Evolutionary conservation across 2,888 invertebrate genomes (phyloP), one percentile per base, ranked within the genome.

Genomic region (Orthosia gracilis): DNA sequence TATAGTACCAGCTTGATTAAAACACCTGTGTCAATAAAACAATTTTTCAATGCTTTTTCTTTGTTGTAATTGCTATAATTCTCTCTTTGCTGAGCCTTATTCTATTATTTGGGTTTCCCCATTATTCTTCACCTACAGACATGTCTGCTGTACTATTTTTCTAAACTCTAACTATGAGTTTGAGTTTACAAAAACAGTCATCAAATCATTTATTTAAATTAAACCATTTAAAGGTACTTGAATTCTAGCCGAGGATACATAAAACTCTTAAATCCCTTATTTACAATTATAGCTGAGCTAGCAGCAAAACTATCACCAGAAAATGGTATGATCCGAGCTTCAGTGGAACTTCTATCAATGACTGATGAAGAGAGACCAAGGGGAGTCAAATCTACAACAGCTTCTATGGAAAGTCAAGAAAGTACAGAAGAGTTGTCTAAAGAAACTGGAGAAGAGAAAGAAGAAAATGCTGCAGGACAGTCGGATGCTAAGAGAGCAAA

Each of bases 241-340:
- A 40, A 40, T 40, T 40, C 40, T 9, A 40, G 40, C 40, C 7
- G 9, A 40, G 1, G 9, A 40, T 40, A 1, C 7, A 40, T 40
- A 40, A 40, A 31, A 21, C 58, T 54, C 3, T 3, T 50, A 17
- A 12, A 2, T 26, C 40, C 23, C 4, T 49, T 31, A 54, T 40
- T 49, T 57, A 31, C 62, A 62, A 70, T 87, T 92, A 47, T 91
- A 96, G 92, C 93, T 96, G 97, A 97, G 64, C 90, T 98, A 69
- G 94, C 97, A 21, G 91, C 94, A 70, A 97, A 97, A 88, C 93
- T 98, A 68, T 97, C 97, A 50, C 99, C 99, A 12, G 94, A 97
- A 77, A 97, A 97, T 89, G 98, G 98, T 74, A 97, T 97, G 70
- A 98, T 99, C 73, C 97, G 97, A 82, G 98, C 99, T 26, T 98